A percentile compares a stretch with the other conserved stretches of the same genome.
Evolutionary conservation across 2,113 vertebrate genomes (phyloP).

Genomic region (Cebidichthys violaceus): DNA sequence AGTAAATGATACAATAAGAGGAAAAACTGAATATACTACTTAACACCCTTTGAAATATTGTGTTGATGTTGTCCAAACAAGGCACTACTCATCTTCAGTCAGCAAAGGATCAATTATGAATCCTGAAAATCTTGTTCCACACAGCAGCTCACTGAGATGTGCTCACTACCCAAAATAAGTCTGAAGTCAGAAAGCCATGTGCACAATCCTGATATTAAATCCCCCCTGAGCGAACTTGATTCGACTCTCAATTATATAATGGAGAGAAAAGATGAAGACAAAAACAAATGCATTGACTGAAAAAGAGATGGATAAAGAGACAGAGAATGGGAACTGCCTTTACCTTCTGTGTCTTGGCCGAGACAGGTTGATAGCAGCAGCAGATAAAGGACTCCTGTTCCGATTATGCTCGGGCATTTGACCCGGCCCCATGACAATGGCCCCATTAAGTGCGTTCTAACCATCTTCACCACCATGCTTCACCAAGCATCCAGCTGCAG

Average conservation of each 20-base stretch:
- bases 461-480: slow-evolving; percentile 77
- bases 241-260: not conserved
- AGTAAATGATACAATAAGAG: not conserved
- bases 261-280: not conserved
- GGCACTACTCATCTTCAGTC: not conserved
- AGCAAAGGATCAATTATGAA: slow-evolving; percentile 8
- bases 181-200: not conserved
- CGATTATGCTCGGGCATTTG: slow-evolving; percentile 63
- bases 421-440: slow-evolving; percentile 57
- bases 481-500: slow-evolving; percentile 69
- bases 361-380: slow-evolving; percentile 74
- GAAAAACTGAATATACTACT: not conserved
- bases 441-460: slow-evolving; percentile 50
- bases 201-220: slow-evolving; percentile 3
- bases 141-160: not conserved
- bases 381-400: slow-evolving; percentile 71
- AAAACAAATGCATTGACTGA: not conserved
- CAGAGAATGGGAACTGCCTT: slow-evolving; percentile 7
- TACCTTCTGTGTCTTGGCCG: slow-evolving; percentile 79
- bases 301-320: not conserved
- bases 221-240: not conserved
- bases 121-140: not conserved
- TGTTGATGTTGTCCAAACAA: not conserved
- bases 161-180: not conserved
- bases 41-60: not conserved